Base-by-base conservation (phyloP, 2,888 invertebrate genomes). In the Resseliella maxima region DNA sequence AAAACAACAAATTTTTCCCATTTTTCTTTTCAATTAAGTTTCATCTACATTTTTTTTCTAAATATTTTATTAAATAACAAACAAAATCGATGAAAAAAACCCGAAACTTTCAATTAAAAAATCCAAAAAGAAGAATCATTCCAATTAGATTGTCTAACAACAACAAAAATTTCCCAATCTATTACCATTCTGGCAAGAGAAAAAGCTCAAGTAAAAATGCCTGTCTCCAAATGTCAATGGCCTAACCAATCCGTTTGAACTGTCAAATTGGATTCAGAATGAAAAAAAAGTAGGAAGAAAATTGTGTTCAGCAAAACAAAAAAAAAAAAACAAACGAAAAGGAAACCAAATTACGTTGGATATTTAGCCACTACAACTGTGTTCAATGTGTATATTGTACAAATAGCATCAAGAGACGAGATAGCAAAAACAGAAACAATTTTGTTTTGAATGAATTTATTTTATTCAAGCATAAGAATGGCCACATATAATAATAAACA, bases 401-500 rank as follows among this genome's bases (percentile, higher is more conserved):
- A n/a, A n/a, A n/a, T n/a, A n/a, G n/a, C n/a, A n/a, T n/a, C n/a
- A n/a, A n/a, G n/a, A 41, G 6, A 41, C 41, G 5, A 41, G 41
- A 8, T 41, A 41, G 41, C 5, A 41, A 41, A 8, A 41, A 41
- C 5, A 12, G 5, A 12, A 5, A 41, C 5, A 41, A 12, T 41
- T 41, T 41, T 36, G 2, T 36, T 21, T 81, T 38, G 81, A 81
- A 81, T 5, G 36, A 10, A 21, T 54, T 54, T 24, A n/a, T n/a
- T 54, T 41, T 41, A 41, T 41, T 41, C 2, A 3, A 5, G 3
- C 10, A 50, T 50, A 85, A 85, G 15, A 12, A 98, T 98, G 98
- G 98, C 98, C 88, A 94, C 97, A 88, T 98, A 97, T 91, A 98
- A 98, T 91, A 97, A 98, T 91, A 95, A 95, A 91, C 95, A 96